Conservation (phyloP, 2,113 vertebrate genomes). For the Sapajus apella region DNA sequence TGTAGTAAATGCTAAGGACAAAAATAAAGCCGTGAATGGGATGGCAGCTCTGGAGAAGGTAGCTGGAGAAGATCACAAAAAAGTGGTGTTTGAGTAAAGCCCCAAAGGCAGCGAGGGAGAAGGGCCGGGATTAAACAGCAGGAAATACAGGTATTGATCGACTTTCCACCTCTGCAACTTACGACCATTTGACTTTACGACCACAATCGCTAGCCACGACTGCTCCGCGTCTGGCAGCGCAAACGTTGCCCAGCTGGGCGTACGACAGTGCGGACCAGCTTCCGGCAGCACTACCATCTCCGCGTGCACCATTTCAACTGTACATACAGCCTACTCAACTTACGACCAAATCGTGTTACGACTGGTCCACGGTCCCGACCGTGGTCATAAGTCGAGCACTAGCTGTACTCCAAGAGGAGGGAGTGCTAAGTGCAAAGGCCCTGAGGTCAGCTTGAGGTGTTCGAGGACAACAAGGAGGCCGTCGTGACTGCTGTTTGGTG, state of each 20-base stretch:
- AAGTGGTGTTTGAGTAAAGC: background rate
- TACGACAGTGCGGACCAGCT: too few relatives aligned
- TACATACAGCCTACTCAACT: too few relatives aligned
- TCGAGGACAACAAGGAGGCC: background rate
- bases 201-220: too few relatives aligned
- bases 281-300: too few relatives aligned
- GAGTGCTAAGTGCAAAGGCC: background rate
- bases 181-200: too few relatives aligned
- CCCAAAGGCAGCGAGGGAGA: background rate
- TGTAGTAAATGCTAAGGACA: background rate
- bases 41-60: background rate
- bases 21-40: background rate
- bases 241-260: too few relatives aligned
- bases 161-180: too few relatives aligned
- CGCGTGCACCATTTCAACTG: too few relatives aligned
- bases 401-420: background rate
- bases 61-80: background rate
- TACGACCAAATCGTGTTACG: too few relatives aligned
- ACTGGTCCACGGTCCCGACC: too few relatives aligned
- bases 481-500: background rate
- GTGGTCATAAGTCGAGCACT: too few relatives aligned
- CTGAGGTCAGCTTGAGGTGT: background rate
- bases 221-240: too few relatives aligned
- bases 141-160: background rate
- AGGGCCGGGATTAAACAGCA: background rate